These are phyloP conservation scores for Gortyna flavago DNA, from an alignment of 2,888 invertebrate species.

Conservation along the genomic window DNA sequence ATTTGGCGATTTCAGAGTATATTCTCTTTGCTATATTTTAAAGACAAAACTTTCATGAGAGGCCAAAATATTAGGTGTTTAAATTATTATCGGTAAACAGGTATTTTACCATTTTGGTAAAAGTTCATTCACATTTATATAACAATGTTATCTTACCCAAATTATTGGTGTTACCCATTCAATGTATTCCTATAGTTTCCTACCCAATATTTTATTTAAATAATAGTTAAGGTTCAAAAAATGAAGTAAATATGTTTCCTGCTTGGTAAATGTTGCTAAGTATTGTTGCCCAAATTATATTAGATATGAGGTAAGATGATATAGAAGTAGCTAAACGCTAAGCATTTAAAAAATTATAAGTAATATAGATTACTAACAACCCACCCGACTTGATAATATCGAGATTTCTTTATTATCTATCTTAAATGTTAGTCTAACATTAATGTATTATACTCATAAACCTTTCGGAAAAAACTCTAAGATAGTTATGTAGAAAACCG, in stretches of 20 bases:
- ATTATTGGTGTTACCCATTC: not conserved
- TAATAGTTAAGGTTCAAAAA: not conserved
- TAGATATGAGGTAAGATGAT: not conserved
- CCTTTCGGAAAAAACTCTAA: too few relatives aligned
- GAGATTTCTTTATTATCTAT: too few relatives aligned
- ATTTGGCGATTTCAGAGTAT: too few relatives aligned
- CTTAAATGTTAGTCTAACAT: too few relatives aligned
- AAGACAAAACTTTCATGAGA: not conserved
- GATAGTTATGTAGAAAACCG: too few relatives aligned
- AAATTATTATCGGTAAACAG: too few relatives aligned
- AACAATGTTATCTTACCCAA: slow-evolving; percentile 29
- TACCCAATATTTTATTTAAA: not conserved
- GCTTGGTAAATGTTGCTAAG: not conserved
- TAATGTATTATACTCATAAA: too few relatives aligned
- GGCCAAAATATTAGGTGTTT: not conserved
- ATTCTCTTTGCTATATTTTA: not conserved
- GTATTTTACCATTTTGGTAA: not conserved
- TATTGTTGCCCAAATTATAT: not conserved
- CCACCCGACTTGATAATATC: too few relatives aligned
- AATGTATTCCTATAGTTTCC: not conserved
- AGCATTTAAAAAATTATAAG: not conserved
- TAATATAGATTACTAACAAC: too few relatives aligned
- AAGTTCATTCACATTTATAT: slow-evolving; percentile 17
- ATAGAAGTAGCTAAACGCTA: not conserved
- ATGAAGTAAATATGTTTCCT: not conserved